Conservation (phyloP, 2,797 vertebrate genomes). For the Epinephelus coioides region DNA sequence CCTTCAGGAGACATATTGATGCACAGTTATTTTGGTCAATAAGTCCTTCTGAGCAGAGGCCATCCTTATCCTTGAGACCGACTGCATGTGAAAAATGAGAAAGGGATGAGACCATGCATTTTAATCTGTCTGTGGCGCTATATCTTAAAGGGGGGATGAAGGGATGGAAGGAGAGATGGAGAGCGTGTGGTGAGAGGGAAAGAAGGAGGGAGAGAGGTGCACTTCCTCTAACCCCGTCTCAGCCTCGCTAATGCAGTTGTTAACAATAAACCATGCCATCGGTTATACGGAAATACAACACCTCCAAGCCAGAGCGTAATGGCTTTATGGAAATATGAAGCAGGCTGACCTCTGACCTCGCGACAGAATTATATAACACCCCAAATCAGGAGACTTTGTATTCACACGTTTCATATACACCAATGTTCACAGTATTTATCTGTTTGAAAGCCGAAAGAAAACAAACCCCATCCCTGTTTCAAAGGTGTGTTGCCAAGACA, state of each 20-base stretch:
- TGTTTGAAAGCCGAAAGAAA: constrained; percentile 4
- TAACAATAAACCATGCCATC: constrained; percentile 75
- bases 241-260: constrained; percentile 74
- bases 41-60: constrained; percentile 85
- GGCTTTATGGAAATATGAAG: constrained; percentile 65
- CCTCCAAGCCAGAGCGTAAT: constrained; percentile 59
- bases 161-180: constrained; percentile 36
- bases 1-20: constrained; percentile 87
- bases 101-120: constrained; percentile 83
- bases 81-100: constrained; percentile 85
- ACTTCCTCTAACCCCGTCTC: constrained; percentile 74
- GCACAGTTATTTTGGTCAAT: constrained; percentile 88
- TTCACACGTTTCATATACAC: constrained; percentile 8
- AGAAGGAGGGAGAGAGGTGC: constrained; percentile 41
- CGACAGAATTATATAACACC: constrained; percentile 41
- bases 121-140: constrained; percentile 78
- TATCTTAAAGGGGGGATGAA: constrained; percentile 69
- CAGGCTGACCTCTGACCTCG: constrained; percentile 57
- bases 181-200: constrained; percentile 27
- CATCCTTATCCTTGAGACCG: constrained; percentile 86
- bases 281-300: constrained; percentile 66
- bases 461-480: background rate
- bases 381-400: constrained; percentile 35
- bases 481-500: constrained; percentile 18
- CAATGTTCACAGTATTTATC: background rate